Percentiles rank a stretch among this genome's conserved stretches.
Evolutionary conservation across 2,113 vertebrate genomes (phyloP).

Genomic region (Orycteropus afer): DNA sequence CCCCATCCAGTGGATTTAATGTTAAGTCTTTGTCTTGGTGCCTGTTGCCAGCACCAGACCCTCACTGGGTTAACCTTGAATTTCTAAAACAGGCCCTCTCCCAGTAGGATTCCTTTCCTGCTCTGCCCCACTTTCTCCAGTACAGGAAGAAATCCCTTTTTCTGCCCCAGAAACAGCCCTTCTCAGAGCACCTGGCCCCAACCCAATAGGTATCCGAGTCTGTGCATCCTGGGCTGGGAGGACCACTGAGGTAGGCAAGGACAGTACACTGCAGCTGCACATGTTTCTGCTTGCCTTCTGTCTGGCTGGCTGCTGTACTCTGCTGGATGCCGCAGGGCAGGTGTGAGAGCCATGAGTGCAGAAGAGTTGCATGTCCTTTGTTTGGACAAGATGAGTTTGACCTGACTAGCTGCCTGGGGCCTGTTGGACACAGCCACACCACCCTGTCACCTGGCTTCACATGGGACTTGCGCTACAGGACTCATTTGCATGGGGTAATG

Average conservation of each 20-base stretch:
- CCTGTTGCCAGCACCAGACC: not conserved
- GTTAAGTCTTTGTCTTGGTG: no score
- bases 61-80: not conserved
- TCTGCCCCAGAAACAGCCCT: not conserved
- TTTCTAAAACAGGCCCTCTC: not conserved
- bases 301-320: no score
- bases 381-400: not conserved
- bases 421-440: no score
- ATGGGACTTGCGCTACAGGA: no score
- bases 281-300: no score
- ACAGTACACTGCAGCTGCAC: no score
- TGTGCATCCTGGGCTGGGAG: not conserved
- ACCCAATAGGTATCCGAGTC: not conserved
- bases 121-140: not conserved
- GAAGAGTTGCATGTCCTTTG: no score
- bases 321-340: no score
- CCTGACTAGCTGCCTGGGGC: not conserved
- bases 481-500: no score
- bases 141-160: not conserved
- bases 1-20: no score
- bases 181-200: no score
- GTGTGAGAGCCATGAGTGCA: no score
- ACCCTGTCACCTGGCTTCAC: not conserved
- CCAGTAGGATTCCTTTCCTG: not conserved
- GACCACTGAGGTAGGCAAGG: not conserved